Evolutionary conservation across 2,113 vertebrate genomes (phyloP).

Genomic region (Psephotus haematonotus): DNA sequence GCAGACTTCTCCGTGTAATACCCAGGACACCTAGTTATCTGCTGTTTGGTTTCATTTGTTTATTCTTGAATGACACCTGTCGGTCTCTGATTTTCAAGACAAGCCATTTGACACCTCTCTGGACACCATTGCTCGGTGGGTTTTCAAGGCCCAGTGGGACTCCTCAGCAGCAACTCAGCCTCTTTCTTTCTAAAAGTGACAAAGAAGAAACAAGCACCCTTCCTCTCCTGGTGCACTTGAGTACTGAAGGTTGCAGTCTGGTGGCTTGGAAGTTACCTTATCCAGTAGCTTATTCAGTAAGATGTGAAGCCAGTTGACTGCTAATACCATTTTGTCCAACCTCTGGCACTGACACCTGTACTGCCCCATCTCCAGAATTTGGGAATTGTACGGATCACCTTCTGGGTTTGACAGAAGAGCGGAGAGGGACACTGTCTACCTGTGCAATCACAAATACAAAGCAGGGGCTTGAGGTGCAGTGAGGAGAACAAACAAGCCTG

Average conservation of each 20-base stretch:
- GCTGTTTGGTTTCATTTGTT: background rate
- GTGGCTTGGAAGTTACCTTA: background rate
- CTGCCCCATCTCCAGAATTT: background rate
- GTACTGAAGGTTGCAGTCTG: background rate
- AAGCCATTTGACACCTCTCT: background rate
- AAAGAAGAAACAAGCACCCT: background rate
- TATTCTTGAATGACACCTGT: background rate
- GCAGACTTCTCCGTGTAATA: background rate
- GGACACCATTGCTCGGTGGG: background rate
- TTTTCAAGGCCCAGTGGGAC: background rate
- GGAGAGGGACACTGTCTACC: background rate
- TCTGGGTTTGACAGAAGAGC: background rate
- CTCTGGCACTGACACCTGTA: background rate
- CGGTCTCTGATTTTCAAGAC: background rate
- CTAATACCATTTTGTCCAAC: fast-evolving
- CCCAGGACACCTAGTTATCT: background rate
- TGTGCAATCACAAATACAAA: background rate
- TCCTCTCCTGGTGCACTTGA: background rate
- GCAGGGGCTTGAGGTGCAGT: background rate
- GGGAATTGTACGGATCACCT: background rate
- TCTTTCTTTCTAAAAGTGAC: background rate
- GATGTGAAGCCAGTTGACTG: background rate
- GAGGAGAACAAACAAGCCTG: background rate
- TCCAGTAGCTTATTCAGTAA: background rate
- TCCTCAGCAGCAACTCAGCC: background rate